Evolutionary conservation across 2,797 vertebrate species (phyloP).

Genomic region (Sebastes iracundus): DNA sequence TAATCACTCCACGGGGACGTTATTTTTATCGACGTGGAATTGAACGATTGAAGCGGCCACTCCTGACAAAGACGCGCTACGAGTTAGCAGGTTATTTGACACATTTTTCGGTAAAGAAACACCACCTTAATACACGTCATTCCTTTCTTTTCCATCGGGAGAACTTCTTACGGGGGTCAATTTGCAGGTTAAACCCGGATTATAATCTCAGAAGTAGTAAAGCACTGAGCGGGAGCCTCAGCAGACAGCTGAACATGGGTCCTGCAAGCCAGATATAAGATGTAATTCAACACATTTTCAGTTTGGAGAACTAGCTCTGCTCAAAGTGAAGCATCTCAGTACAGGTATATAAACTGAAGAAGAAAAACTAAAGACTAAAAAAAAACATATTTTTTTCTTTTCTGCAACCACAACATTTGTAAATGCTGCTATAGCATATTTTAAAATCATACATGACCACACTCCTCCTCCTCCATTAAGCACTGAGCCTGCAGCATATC

Average conservation of each 20-base stretch:
- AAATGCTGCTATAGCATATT: background rate
- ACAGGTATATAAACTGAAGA: background rate
- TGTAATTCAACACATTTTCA: background rate
- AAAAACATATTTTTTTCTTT: background rate
- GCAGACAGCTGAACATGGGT: background rate
- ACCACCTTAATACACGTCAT: background rate
- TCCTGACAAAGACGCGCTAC: conserved; percentile 8
- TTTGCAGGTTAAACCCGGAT: conserved; percentile 21
- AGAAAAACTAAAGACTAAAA: background rate
- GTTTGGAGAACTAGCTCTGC: background rate
- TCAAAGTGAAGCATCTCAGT: background rate
- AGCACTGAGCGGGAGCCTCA: background rate
- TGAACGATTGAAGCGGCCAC: conserved; percentile 16
- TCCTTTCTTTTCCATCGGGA: background rate
- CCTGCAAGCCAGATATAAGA: background rate
- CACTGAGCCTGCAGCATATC: conserved; percentile 26
- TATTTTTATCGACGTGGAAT: conserved; percentile 32
- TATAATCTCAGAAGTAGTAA: conserved; percentile 1
- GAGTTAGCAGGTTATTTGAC: conserved; percentile 27
- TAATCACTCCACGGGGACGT: conserved; percentile 32
- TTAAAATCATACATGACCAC: background rate
- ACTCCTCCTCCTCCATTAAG: background rate
- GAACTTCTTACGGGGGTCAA: conserved; percentile 9
- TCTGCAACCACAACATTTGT: background rate
- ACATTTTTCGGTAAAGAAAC: background rate